Percentiles rank a stretch among this genome's conserved stretches.
These are phyloP conservation scores for Atethmia centrago DNA, from an alignment of 2,888 invertebrate species.

Conservation along the genomic window DNA sequence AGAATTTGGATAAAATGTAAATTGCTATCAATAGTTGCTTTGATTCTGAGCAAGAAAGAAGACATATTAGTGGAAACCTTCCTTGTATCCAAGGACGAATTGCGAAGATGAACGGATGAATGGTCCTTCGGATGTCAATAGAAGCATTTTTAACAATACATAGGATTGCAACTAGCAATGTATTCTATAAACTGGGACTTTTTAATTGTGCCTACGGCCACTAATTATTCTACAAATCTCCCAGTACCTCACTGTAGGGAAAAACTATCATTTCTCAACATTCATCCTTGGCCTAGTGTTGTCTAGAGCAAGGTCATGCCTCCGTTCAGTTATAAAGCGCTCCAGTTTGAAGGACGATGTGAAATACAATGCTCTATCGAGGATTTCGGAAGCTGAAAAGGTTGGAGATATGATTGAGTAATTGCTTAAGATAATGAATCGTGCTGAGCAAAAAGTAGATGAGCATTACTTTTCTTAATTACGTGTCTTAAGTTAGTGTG, in stretches of 20 bases:
- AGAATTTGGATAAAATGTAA: constrained; percentile 33
- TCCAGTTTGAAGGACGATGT: constrained; percentile 29
- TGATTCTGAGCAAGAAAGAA: neutral
- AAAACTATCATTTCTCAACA: neutral
- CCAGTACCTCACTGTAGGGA: neutral
- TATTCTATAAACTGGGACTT: neutral
- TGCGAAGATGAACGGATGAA: neutral
- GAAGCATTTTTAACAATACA: neutral
- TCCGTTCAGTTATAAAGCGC: constrained; percentile 12
- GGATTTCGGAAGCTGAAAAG: neutral
- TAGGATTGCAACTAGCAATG: neutral
- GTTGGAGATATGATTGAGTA: neutral
- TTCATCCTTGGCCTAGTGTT: constrained; percentile 35
- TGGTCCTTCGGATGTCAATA: neutral
- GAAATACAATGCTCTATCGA: constrained; percentile 19
- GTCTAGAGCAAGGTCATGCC: constrained; percentile 36
- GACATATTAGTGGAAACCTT: neutral
- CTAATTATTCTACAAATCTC: neutral
- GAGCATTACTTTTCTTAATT: neutral
- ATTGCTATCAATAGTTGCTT: constrained; percentile 3
- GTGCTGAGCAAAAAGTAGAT: neutral
- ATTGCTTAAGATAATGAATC: neutral
- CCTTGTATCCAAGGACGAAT: neutral
- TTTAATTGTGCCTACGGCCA: neutral
- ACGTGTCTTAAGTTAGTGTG: neutral